Evolutionary conservation across 2,113 vertebrate genomes (phyloP).

Genomic region (Colaptes auratus): DNA sequence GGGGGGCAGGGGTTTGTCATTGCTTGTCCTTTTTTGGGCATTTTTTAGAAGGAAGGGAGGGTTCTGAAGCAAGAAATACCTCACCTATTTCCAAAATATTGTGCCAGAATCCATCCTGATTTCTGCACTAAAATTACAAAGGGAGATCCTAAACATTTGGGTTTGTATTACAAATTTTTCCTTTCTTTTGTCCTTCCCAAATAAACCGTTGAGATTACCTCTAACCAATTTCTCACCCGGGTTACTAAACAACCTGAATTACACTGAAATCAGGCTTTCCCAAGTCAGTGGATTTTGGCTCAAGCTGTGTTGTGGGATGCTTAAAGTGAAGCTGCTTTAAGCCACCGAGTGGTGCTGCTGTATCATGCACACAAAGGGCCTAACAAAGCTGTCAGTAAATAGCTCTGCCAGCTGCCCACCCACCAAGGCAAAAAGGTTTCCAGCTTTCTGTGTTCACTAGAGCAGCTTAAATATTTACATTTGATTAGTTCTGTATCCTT

Average conservation of each 20-base stretch:
- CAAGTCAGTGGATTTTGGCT: rapidly evolving
- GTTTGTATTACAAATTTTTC: background rate
- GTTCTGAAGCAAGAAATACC: background rate
- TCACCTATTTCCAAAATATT: background rate
- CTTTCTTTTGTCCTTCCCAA: background rate
- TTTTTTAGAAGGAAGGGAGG: rapidly evolving
- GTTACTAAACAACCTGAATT: rapidly evolving
- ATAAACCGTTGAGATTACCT: rapidly evolving
- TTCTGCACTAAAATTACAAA: background rate
- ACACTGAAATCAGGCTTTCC: background rate
- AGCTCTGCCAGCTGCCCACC: background rate
- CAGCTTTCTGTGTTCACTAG: rapidly evolving
- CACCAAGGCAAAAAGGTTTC: rapidly evolving
- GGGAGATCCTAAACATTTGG: rapidly evolving
- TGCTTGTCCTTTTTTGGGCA: too few relatives aligned
- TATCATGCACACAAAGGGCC: rapidly evolving
- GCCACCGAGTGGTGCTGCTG: constrained; percentile 52
- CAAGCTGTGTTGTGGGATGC: background rate
- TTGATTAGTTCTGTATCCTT: background rate
- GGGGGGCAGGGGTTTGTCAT: too few relatives aligned
- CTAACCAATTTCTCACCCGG: rapidly evolving
- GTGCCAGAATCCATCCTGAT: background rate
- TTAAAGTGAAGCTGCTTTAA: background rate
- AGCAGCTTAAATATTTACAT: background rate
- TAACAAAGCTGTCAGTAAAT: background rate